These are phyloP conservation scores for Nesometra sesokonis DNA, from an alignment of 35 echinoderm and acorn worm genomes.

Conservation along the genomic window DNA sequence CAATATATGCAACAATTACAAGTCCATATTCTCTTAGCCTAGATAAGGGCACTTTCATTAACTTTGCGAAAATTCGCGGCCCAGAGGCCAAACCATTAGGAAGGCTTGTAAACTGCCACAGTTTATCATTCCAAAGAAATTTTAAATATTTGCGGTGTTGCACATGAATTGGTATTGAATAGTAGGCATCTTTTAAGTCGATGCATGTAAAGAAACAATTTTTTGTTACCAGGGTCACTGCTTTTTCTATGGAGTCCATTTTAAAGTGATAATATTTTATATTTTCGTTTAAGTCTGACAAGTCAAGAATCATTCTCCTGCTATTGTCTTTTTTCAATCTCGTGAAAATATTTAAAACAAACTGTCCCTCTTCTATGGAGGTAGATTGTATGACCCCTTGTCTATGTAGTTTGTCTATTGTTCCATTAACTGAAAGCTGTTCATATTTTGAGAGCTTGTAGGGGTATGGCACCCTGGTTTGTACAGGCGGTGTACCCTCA, in stretches of 20 bases:
- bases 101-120: conserved; percentile 40
- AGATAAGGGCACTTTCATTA: no score
- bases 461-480: no score
- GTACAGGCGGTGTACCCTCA: no score
- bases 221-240: background rate
- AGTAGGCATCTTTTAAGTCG: conserved; percentile 70
- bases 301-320: conserved; percentile 25
- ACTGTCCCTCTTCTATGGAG: no score
- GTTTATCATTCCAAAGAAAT: conserved; percentile 28
- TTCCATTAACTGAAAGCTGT: no score
- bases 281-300: conserved; percentile 18
- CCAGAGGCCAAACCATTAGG: conserved; percentile 45
- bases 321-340: no score
- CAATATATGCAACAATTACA: no score
- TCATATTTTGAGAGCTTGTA: no score
- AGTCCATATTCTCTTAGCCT: no score
- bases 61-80: conserved; percentile 47
- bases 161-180: conserved; percentile 33
- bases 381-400: no score
- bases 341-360: no score
- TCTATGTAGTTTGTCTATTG: no score
- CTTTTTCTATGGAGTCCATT: conserved; percentile 28
- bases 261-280: conserved; percentile 37
- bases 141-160: conserved; percentile 29
- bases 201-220: conserved; percentile 39